A percentile compares a stretch with the other conserved stretches of the same genome.
Conservation (phyloP, 2,888 invertebrate genomes). For the Merodon equestris region DNA sequence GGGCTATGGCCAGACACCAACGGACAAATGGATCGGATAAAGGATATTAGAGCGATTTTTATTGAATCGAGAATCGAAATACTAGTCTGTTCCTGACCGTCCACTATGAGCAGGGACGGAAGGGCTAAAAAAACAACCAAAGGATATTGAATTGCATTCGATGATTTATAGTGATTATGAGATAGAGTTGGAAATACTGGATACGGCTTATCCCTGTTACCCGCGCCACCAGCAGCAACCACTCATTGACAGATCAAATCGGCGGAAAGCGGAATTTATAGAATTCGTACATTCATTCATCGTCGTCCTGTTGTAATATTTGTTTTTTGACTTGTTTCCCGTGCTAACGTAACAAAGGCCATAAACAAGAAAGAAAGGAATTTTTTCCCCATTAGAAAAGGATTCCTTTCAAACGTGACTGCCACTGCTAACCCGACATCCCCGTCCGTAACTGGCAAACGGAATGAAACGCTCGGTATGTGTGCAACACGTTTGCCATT, state of each 20-base stretch:
- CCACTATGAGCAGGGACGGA: neutral
- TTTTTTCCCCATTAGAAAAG: too few species aligned
- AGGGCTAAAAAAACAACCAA: neutral
- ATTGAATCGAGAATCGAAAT: slow-evolving; percentile 58
- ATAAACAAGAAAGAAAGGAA: too few species aligned
- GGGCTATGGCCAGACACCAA: slow-evolving; percentile 62
- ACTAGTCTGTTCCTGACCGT: too few species aligned
- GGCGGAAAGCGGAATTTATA: slow-evolving; percentile 29
- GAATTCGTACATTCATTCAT: neutral
- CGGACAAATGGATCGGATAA: slow-evolving; percentile 59
- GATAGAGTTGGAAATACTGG: slow-evolving; percentile 11
- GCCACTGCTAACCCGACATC: neutral
- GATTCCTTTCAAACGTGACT: too few species aligned
- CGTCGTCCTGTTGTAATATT: too few species aligned
- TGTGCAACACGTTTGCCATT: slow-evolving; percentile 4
- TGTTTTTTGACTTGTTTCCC: too few species aligned
- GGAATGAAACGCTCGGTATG: neutral
- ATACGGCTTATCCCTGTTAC: too few species aligned
- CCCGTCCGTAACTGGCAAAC: neutral
- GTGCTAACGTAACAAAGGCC: neutral
- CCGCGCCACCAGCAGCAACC: neutral
- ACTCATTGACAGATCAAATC: slow-evolving; percentile 40
- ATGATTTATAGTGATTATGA: slow-evolving; percentile 59
- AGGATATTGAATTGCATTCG: slow-evolving; percentile 55
- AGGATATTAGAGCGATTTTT: slow-evolving; percentile 61